A percentile compares a stretch with the other conserved stretches of the same genome.
Conservation (phyloP, 2,113 vertebrate genomes). For the Boulengeromyrus knoepffleri region DNA sequence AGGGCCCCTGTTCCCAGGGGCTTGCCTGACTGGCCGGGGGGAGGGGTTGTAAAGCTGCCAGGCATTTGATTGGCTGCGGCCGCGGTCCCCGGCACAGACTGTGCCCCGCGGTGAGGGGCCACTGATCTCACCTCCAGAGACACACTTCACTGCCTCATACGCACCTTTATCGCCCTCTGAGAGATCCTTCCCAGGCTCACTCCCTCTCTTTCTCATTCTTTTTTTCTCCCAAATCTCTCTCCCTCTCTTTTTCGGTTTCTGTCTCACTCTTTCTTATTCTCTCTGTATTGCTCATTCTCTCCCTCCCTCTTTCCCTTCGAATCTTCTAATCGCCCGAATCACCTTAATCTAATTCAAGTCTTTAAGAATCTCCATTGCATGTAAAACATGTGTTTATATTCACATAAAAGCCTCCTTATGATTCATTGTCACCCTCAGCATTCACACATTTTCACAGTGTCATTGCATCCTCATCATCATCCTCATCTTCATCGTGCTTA, state of each 20-base stretch:
- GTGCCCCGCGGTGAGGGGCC: constrained; percentile 6
- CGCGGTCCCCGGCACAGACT: neutral
- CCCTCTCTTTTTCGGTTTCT: neutral
- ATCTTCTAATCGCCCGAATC: neutral
- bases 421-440: neutral
- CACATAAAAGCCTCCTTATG: neutral
- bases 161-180: neutral
- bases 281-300: neutral
- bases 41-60: constrained; percentile 25
- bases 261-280: neutral
- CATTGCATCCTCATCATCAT: neutral
- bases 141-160: constrained; percentile 5
- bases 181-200: neutral
- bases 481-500: neutral
- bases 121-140: constrained; percentile 10
- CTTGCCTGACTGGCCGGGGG: constrained; percentile 7
- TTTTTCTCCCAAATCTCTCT: neutral
- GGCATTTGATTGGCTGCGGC: constrained; percentile 27
- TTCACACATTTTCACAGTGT: neutral
- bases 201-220: neutral
- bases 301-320: neutral
- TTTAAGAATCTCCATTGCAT: neutral
- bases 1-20: neutral
- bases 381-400: neutral
- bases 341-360: neutral